A percentile compares a stretch with the other conserved stretches of the same genome.
These are phyloP conservation scores for Sylvicapra grimmia DNA, from an alignment of 2,113 vertebrate species.

Conservation along the genomic window DNA sequence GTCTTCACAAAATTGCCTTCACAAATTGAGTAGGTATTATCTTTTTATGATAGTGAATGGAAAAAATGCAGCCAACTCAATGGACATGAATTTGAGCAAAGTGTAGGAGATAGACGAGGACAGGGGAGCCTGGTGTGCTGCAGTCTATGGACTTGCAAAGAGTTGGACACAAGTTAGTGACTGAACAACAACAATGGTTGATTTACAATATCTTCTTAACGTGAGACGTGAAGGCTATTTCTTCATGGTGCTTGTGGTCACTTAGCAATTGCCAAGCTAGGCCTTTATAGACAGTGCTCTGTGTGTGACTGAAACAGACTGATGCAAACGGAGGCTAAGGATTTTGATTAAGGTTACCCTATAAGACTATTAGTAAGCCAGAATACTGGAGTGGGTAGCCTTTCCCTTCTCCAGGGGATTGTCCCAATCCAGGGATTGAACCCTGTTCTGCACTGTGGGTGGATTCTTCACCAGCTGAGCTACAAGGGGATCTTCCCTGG, in stretches of 20 bases:
- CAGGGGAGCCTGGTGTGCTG: no score
- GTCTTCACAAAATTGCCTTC: slow-evolving; percentile 7
- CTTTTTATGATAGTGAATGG: background rate
- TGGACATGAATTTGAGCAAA: no score
- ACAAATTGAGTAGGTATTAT: background rate
- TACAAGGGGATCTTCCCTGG: background rate
- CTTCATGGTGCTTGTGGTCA: background rate
- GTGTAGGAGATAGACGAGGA: no score
- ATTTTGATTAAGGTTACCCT: background rate
- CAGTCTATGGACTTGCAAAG: no score
- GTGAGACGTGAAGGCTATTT: background rate
- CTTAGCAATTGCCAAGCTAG: background rate
- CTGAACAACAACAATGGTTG: no score
- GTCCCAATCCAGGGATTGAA: background rate
- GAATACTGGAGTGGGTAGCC: background rate
- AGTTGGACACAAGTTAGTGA: no score
- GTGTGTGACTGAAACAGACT: background rate
- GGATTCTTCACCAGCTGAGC: background rate
- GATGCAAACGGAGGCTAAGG: background rate
- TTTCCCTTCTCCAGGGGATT: background rate
- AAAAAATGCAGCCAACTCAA: background rate
- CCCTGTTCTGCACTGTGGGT: background rate
- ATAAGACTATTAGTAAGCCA: background rate
- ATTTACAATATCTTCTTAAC: no score
- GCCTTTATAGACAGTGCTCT: background rate